phyloP scores from a whole-genome alignment of 35 echinoderm and acorn worm species.

The Apostichopus japonicus region DNA sequence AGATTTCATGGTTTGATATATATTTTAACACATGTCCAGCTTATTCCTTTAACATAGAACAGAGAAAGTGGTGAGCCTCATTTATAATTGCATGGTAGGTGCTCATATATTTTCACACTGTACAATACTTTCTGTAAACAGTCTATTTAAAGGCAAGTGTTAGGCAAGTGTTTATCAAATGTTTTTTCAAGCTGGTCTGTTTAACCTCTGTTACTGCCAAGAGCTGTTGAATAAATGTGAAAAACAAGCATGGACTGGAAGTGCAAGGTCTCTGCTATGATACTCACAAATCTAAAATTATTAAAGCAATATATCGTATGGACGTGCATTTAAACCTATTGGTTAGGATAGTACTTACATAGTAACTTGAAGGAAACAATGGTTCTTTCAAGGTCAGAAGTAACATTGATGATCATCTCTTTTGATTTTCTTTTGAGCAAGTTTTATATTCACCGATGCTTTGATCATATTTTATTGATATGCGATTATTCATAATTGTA shows the following conservation, averaged over 20 bases:
- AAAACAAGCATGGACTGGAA: background rate
- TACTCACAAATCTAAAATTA: background rate
- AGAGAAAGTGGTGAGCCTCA: background rate
- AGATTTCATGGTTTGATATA: no score
- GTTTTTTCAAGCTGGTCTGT: background rate
- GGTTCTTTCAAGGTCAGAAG: no score
- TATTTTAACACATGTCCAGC: no score
- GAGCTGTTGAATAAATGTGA: background rate
- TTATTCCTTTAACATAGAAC: background rate
- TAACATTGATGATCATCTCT: no score
- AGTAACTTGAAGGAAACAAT: no score
- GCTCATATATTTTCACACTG: background rate
- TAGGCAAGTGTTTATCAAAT: slow-evolving; percentile 8
- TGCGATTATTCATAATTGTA: no score
- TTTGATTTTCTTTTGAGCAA: no score
- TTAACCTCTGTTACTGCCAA: background rate
- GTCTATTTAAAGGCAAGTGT: background rate
- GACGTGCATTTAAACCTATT: no score
- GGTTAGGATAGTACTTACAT: no score
- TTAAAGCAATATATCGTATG: no score
- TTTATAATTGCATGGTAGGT: background rate
- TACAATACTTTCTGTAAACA: background rate
- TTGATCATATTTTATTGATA: no score
- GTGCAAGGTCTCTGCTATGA: background rate
- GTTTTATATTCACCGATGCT: no score